These are phyloP conservation scores for Anoplolepis gracilipes DNA, from an alignment of 1,140 invertebrate genomes.

Conservation along the genomic window DNA sequence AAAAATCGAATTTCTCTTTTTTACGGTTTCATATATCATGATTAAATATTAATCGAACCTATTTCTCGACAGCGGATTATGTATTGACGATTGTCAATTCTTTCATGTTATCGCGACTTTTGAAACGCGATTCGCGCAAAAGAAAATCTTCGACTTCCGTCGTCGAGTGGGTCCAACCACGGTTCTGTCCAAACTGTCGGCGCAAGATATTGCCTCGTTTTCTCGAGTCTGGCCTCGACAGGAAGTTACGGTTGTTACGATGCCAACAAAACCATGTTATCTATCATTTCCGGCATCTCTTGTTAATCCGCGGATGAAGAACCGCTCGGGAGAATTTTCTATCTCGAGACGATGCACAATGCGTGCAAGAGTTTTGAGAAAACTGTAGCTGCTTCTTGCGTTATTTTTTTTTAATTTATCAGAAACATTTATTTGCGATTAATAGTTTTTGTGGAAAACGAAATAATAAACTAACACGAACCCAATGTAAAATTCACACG, in stretches of 20 bases:
- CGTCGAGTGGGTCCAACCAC: slow-evolving; percentile 52
- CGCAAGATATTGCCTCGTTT: slow-evolving; percentile 73
- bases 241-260: slow-evolving; percentile 65
- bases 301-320: slow-evolving; percentile 26
- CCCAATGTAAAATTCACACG: background rate
- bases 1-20: background rate
- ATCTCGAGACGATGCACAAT: background rate
- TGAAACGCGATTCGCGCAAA: background rate
- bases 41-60: background rate
- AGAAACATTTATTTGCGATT: background rate
- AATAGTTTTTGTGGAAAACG: background rate
- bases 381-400: background rate
- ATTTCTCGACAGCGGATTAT: slow-evolving; percentile 15
- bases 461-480: background rate
- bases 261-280: slow-evolving; percentile 67
- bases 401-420: slow-evolving; percentile 1
- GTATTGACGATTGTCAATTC: background rate
- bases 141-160: slow-evolving; percentile 67
- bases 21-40: background rate
- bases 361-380: background rate
- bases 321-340: background rate
- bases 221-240: slow-evolving; percentile 70
- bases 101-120: slow-evolving; percentile 51
- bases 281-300: slow-evolving; percentile 56
- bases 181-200: slow-evolving; percentile 61